Percentiles rank a stretch among this genome's conserved stretches.
Evolutionary conservation across 2,113 vertebrate genomes (phyloP).

Genomic region (Prochilodus magdalenae): DNA sequence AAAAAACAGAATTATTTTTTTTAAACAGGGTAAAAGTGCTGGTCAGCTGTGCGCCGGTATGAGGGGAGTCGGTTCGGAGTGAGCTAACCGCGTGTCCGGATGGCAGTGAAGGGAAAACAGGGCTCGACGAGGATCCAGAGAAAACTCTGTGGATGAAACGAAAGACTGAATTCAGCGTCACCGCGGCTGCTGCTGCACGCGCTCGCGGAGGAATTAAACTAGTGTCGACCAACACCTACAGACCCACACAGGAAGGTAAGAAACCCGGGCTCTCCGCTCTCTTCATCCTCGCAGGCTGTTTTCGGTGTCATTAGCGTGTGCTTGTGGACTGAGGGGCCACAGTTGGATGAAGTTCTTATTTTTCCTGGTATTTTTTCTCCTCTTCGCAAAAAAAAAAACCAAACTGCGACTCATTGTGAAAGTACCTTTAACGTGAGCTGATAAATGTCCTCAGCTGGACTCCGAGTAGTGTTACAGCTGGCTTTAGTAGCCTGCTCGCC

Average conservation of each 20-base stretch:
- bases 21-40: slow-evolving; percentile 42
- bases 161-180: not conserved
- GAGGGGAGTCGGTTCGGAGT: not conserved
- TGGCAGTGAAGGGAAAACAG: not conserved
- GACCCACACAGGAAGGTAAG: slow-evolving; percentile 29
- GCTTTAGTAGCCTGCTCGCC: not conserved
- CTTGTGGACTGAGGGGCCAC: no score
- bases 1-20: slow-evolving; percentile 67
- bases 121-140: not conserved
- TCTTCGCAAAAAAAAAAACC: not conserved
- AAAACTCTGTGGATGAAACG: not conserved
- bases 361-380: not conserved
- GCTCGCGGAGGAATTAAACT: not conserved
- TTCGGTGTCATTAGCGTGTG: not conserved
- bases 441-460: not conserved
- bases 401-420: not conserved
- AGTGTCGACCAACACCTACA: not conserved
- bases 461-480: not conserved
- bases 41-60: slow-evolving; percentile 29
- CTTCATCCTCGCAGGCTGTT: not conserved
- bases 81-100: slow-evolving; percentile 2
- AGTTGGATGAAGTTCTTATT: not conserved
- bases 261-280: no score
- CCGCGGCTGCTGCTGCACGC: not conserved
- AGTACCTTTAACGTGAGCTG: no score